Evolutionary conservation across 2,113 vertebrate genomes (phyloP), one percentile per base, ranked within the genome.

Genomic region (Corynorhinus townsendii): DNA sequence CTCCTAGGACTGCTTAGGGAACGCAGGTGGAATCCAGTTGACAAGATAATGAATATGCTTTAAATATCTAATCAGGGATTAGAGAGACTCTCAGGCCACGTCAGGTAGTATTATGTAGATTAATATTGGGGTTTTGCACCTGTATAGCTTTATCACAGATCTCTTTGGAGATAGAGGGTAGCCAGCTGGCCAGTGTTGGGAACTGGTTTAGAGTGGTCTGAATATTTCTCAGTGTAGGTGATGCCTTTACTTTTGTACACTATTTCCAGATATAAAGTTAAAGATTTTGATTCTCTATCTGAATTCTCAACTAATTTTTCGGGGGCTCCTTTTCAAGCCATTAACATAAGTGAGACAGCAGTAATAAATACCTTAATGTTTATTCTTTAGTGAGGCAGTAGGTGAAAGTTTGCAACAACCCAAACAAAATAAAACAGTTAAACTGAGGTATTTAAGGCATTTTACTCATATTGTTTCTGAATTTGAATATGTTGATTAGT

Each of bases 261-360:
- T 85, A 3, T 77, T 93, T 24, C 40, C 17, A 79, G 59, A 38
- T 69, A 9, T 82, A 33, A 38, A 87, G 17, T 26, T 93, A 52
- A 88, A 30, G 43, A n/a, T 82, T 24, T 56, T 89, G 49, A 2
- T 64, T 75, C 2, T 90, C 40, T 22, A 0, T 77, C 52, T 83
- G 81, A 87, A 85, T 96, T 93, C 26, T 82, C 59, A 88, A 6
- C 19, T 56, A 17, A 14, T 52, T 96, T 96, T 96, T 86, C 2
- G 40, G 45, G 47, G n/a, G 10, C 59, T 80, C 45, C 15, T 88
- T 5, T 92, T 95, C 71, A 95, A 64, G 47, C 64, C 64, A 40
- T 20, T 89, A 40, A 54, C 33, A 6, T 52, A 56, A 1, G 20
- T 85, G 92, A 97, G 56, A 91, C 52, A 92, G 52, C 35, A 81